Evolutionary conservation across 2,888 invertebrate genomes (phyloP), one percentile per base, ranked within the genome.

Genomic region (Stenolophus ochropezus): DNA sequence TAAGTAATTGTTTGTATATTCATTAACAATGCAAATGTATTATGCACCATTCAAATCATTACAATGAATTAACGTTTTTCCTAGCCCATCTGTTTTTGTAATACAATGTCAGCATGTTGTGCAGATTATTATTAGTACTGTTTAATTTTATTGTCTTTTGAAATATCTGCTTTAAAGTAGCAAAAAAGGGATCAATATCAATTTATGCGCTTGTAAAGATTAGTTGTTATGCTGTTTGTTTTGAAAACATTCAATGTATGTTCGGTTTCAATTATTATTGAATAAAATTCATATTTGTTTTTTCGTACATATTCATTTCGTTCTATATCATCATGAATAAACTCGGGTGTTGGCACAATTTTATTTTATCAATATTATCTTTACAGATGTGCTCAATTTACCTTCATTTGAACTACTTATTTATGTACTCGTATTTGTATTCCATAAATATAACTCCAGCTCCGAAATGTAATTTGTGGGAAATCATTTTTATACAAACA

Each of bases 1-100:
- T 33, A 69, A 69, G 65, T 69, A 27, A 69, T 69, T 69, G 18
- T 69, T 27, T 69, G 11, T 14, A 25, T 61, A 61, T 27, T 61
- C 21, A 61, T 61, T 61, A 23, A 25, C 25, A 25, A 61, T 61
- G n/a, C 21, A 61, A 61, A 61, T 61, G 25, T 21, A 61, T 8
- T 42, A 42, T 11, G 8, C 6, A 42, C 33, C 33, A 42, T 42
- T 42, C 33, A 42, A 11, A 42, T 8, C 11, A 42, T 42, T 42
- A 42, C 33, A 42, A 42, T 11, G n/a, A 51, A 51, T 51, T 42
- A 42, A 42, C 33, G 6, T 42, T 33, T 42, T 42, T 42, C 33
- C 2, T n/a, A n/a, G n/a, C n/a, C 8, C 11, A 8, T 42, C 33
- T 42, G 6, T 42, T 27, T 42, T 42, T 42, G 33, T 42, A 42